phyloP scores from a whole-genome alignment of 37 sponge, comb jelly and placozoan genomes.

The Petrosia ficiformis region DNA sequence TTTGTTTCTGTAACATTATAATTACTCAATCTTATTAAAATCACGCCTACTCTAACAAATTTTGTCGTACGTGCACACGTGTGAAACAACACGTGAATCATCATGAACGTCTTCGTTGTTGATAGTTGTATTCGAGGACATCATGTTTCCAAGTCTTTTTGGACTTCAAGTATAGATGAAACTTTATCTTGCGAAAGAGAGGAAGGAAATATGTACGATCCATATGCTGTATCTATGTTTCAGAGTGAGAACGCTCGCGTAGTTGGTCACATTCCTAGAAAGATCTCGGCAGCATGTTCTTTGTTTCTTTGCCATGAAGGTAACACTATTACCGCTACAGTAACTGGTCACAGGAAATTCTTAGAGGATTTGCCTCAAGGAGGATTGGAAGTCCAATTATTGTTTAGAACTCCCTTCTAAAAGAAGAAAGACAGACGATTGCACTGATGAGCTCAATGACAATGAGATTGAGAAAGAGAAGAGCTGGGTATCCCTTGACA shows the following conservation, averaged over 20 bases:
- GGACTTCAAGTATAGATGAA: conserved; percentile 3
- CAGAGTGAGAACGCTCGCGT: neutral
- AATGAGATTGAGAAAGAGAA: neutral
- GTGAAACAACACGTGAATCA: too few relatives aligned
- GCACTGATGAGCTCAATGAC: neutral
- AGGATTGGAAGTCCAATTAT: conserved; percentile 30
- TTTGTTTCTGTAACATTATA: neutral
- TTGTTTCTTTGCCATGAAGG: conserved; percentile 2
- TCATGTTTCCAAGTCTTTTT: neutral
- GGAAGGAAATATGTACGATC: conserved; percentile 3
- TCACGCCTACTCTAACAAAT: too few relatives aligned
- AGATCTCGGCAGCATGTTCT: conserved; percentile 10
- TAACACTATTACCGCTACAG: conserved; percentile 1
- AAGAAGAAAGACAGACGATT: neutral
- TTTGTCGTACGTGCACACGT: too few relatives aligned
- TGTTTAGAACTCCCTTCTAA: neutral
- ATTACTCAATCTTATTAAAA: neutral
- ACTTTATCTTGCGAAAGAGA: neutral
- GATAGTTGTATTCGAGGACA: neutral
- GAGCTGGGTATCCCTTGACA: neutral
- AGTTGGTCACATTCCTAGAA: conserved; percentile 14
- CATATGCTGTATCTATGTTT: conserved; percentile 9
- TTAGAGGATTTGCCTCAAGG: conserved; percentile 21
- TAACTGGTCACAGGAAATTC: conserved; percentile 4
- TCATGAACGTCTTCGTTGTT: neutral